phyloP scores from a whole-genome alignment of 2,797 vertebrate species.

The Ibycter americanus region DNA sequence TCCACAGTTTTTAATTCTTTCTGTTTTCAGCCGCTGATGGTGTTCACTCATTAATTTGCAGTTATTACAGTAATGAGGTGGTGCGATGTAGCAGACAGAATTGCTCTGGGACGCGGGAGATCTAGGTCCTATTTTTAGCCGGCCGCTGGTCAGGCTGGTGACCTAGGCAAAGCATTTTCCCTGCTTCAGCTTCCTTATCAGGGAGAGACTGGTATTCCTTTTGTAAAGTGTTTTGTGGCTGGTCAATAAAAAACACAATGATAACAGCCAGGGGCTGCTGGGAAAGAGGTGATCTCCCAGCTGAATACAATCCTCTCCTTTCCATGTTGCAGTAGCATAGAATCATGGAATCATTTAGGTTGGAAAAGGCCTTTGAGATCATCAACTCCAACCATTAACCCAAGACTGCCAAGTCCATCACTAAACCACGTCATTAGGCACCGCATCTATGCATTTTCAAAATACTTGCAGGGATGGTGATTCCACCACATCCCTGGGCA shows the following conservation, averaged over 20 bases:
- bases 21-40: neutral
- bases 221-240: neutral
- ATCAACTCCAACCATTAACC: no score
- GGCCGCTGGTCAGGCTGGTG: neutral
- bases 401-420: no score
- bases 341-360: no score
- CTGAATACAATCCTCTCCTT: neutral
- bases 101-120: neutral
- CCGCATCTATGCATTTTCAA: no score
- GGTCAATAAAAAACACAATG: neutral
- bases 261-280: neutral
- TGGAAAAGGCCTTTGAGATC: no score
- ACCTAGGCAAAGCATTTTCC: neutral
- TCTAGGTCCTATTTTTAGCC: neutral
- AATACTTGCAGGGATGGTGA: no score
- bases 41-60: neutral
- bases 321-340: fast-evolving
- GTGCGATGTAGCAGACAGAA: neutral
- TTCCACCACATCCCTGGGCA: no score
- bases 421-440: no score
- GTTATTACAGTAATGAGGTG: neutral
- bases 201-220: neutral
- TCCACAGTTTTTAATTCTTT: neutral
- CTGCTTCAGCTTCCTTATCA: neutral
- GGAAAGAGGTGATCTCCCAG: neutral